Percentiles rank a stretch among this genome's conserved stretches.
Evolutionary conservation across 2,797 vertebrate genomes (phyloP).

Genomic region (Pseudotriccus pelzelni): DNA sequence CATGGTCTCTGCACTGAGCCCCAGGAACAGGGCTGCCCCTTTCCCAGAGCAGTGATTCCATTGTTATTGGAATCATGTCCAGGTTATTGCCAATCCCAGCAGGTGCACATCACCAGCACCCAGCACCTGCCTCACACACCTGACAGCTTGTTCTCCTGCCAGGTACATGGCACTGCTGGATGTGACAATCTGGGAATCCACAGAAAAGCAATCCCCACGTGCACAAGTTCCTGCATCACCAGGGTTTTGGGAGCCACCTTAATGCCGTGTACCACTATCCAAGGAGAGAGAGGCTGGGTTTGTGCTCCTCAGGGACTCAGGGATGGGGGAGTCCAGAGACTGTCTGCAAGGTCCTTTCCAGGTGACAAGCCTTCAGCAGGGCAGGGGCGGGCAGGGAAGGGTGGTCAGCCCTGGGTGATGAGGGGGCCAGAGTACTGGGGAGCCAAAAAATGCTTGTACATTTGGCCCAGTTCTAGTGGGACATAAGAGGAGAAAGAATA

Average conservation of each 20-base stretch:
- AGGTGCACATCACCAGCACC: not conserved
- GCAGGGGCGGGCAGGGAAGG: too few relatives aligned
- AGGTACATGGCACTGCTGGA: not conserved
- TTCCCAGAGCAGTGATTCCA: not conserved
- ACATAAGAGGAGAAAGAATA: not conserved
- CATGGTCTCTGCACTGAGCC: not conserved
- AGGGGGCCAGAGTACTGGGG: not conserved
- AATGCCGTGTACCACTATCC: fast-evolving
- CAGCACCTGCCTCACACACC: not conserved
- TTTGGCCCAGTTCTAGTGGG: not conserved
- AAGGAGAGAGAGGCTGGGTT: not conserved
- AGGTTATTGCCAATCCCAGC: not conserved
- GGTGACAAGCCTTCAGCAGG: not conserved
- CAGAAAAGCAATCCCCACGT: not conserved
- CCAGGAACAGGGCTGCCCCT: not conserved
- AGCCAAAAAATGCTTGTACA: not conserved
- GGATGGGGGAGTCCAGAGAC: not conserved
- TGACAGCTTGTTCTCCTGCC: not conserved
- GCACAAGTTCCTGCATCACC: not conserved
- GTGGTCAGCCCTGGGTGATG: not conserved
- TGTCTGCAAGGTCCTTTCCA: not conserved
- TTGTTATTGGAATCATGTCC: not conserved
- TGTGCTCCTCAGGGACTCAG: not conserved
- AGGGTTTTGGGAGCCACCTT: not conserved
- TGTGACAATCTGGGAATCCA: not conserved